These are phyloP conservation scores for Drosophila aldrichi DNA, from an alignment of 2,888 invertebrate genomes.

Conservation along the genomic window DNA sequence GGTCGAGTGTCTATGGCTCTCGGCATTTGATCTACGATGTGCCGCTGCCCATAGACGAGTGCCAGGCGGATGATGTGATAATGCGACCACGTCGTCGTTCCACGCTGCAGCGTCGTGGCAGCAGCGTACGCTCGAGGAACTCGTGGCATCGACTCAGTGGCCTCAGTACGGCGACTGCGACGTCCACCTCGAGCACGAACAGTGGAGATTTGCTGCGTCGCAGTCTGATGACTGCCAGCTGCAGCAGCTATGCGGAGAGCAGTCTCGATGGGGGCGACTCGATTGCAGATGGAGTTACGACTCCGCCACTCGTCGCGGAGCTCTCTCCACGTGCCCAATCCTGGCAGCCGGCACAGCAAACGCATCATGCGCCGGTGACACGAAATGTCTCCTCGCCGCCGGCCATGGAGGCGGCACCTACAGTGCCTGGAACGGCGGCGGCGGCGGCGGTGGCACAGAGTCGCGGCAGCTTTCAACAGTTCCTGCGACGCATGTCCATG, in stretches of 20 bases:
- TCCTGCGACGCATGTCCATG: constrained; percentile 84
- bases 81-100: constrained; percentile 78
- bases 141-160: constrained; percentile 77
- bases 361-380: constrained; percentile 84
- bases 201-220: constrained; percentile 73
- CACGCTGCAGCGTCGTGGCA: constrained; percentile 51
- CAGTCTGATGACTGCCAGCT: constrained; percentile 76
- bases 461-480: constrained; percentile 83
- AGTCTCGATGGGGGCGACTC: constrained; percentile 61
- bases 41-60: constrained; percentile 88
- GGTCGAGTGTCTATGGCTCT: constrained; percentile 86
- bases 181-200: constrained; percentile 69
- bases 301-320: constrained; percentile 15
- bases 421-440: constrained; percentile 1
- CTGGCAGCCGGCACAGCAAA: constrained; percentile 78
- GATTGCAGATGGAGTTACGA: constrained; percentile 5
- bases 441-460: constrained; percentile 29
- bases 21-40: constrained; percentile 88
- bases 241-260: constrained; percentile 75
- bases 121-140: constrained; percentile 58
- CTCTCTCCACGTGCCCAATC: constrained; percentile 77
- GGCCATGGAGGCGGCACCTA: constrained; percentile 59
- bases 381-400: constrained; percentile 86
- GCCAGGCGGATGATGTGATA: constrained; percentile 86
- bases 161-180: constrained; percentile 72